Percentiles rank a stretch among this genome's conserved stretches.
phyloP scores from a whole-genome alignment of 2,113 vertebrate species.

The Pantherophis guttatus region DNA sequence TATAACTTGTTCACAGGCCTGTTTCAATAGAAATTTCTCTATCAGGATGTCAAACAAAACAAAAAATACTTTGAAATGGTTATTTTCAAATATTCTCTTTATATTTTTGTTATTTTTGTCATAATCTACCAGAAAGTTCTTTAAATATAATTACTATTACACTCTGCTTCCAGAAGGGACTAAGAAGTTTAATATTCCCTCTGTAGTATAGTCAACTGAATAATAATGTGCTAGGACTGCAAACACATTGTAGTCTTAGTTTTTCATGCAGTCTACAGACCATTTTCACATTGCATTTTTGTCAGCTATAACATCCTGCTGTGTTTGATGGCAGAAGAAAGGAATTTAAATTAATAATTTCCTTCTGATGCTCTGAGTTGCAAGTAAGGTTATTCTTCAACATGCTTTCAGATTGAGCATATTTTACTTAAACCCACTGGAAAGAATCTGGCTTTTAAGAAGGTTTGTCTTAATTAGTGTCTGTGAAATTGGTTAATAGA shows the following conservation, averaged over 20 bases:
- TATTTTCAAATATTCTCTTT: slow-evolving; percentile 14
- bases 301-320: slow-evolving; percentile 32
- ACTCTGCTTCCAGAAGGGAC: neutral
- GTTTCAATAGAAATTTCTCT: neutral
- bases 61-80: neutral
- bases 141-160: neutral
- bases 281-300: slow-evolving; percentile 15
- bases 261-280: slow-evolving; percentile 4
- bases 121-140: neutral
- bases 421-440: neutral
- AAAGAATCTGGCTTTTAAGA: neutral
- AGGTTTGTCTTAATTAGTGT: neutral
- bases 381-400: slow-evolving; percentile 14
- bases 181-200: slow-evolving; percentile 15
- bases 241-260: slow-evolving; percentile 19
- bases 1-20: slow-evolving; percentile 2
- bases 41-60: slow-evolving; percentile 2
- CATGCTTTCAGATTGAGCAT: slow-evolving; percentile 19
- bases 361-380: slow-evolving; percentile 14
- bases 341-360: slow-evolving; percentile 26
- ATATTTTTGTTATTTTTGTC: slow-evolving; percentile 5
- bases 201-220: slow-evolving; percentile 9
- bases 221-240: neutral
- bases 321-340: slow-evolving; percentile 9
- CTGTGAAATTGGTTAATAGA: neutral